A percentile compares a stretch with the other conserved stretches of the same genome.
Conservation (phyloP, 2,888 invertebrate species). For the Nomada hirtipes region DNA sequence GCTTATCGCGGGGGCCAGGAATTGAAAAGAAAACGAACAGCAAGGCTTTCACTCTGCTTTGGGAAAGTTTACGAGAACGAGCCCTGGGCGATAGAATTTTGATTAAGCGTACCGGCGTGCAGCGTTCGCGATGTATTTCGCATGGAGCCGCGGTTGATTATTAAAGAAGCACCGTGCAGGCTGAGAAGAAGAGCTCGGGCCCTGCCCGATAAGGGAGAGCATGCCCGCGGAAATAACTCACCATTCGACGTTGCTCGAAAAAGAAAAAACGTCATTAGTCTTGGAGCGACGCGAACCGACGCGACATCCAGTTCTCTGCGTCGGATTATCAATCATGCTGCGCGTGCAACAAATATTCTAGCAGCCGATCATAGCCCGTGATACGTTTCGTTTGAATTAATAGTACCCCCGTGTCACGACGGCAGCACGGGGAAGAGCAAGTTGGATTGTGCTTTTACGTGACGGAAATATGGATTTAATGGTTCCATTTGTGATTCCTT, state of each 20-base stretch:
- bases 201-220: conserved; percentile 44
- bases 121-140: conserved; percentile 25
- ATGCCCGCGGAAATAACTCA: conserved; percentile 63
- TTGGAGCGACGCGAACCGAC: neutral
- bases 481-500: too few relatives aligned
- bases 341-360: conserved; percentile 46
- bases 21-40: conserved; percentile 24
- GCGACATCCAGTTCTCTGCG: neutral
- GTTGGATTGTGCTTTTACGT: neutral
- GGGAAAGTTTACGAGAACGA: conserved; percentile 13
- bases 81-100: conserved; percentile 63
- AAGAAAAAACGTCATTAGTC: conserved; percentile 37
- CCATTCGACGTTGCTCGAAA: conserved; percentile 36
- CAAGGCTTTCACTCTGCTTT: conserved; percentile 1
- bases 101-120: conserved; percentile 56
- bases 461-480: neutral
- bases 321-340: conserved; percentile 51
- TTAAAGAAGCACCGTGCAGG: conserved; percentile 45
- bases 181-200: conserved; percentile 1
- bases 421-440: neutral
- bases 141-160: conserved; percentile 50
- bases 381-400: conserved; percentile 30
- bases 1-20: neutral
- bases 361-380: neutral
- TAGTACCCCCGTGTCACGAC: neutral